These are phyloP conservation scores for Anarrhichthys ocellatus DNA, from an alignment of 2,113 vertebrate genomes.

Conservation along the genomic window DNA sequence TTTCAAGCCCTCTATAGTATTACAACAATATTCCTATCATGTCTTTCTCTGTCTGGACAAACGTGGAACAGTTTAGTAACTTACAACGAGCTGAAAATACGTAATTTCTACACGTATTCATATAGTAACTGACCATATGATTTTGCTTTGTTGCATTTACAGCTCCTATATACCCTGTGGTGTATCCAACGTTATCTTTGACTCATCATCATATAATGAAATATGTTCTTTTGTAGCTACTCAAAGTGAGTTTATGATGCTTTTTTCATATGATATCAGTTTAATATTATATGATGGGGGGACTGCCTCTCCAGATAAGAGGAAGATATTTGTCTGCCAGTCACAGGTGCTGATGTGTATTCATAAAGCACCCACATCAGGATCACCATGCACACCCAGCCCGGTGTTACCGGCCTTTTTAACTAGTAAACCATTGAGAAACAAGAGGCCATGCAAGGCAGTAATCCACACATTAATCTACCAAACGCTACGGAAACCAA, in stretches of 20 bases:
- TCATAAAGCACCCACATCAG: background rate
- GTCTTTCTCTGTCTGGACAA: background rate
- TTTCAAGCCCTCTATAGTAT: background rate
- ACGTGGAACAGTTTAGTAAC: background rate
- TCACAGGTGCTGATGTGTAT: background rate
- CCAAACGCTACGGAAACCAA: background rate
- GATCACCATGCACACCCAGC: background rate
- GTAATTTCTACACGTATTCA: background rate
- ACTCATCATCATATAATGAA: conserved; percentile 2
- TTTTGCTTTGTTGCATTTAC: background rate
- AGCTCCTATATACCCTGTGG: background rate
- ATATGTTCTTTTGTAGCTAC: background rate
- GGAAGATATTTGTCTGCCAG: background rate
- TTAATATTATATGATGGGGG: background rate
- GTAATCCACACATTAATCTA: background rate
- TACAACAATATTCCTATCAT: background rate
- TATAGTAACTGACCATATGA: background rate
- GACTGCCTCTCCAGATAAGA: background rate
- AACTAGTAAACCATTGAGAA: background rate
- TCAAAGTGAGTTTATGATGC: conserved; percentile 2
- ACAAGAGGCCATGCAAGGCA: background rate
- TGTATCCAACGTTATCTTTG: background rate
- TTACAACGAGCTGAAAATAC: background rate
- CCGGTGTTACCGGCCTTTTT: background rate
- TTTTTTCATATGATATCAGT: conserved; percentile 10